Evolutionary conservation across 2,113 vertebrate species (phyloP), one percentile per base, ranked within the genome.

Genomic region (Ammodytes marinus): DNA sequence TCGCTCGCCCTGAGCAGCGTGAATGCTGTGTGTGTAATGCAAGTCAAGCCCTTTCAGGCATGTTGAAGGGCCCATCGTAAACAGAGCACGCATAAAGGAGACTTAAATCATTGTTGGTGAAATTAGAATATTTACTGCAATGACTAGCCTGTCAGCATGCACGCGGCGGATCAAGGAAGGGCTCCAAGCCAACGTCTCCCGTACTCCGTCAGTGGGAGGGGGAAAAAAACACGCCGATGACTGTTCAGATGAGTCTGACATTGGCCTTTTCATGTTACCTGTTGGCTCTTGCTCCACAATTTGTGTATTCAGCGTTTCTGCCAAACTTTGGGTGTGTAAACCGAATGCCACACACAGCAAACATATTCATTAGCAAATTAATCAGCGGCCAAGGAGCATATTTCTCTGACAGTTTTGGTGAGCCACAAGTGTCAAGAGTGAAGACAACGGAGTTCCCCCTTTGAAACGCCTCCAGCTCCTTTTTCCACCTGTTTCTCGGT

Each of bases 11-110:
- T 84, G 78, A 87, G 91, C 84, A 76, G 88, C 39, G 68, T 93
- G 92, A 93, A 93, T 82, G 88, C 82, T 82, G 82, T 2, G 77
- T 73, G 80, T 92, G 94, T 93, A 95, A 95, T 15, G 90, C 89
- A 89, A 94, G 90, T 94, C 91, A 85, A 70, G 80, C 84, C 87
- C 90, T 93, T 91, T 95, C 90, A 94, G 93, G 90, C 93, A 88
- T 67, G 89, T 82, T 86, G 77, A 77, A 88, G 88, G 27, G 83
- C 82, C 40, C 79, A 60, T 65, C 82, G 84, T 90, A 92, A 94
- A 94, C 67, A 92, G 73, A 89, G 86, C 74, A 14, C n/a, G 73
- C 78, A 82, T 87, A 88, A 90, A 91, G 89, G 87, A 74, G 75
- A 80, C 92, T 94, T 89, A 84, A 95, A 93, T 93, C 89, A 90